Percentiles rank a stretch among this genome's conserved stretches.
Conservation (phyloP, 64 coral and sea anemone genomes). For the Actinia equina region DNA sequence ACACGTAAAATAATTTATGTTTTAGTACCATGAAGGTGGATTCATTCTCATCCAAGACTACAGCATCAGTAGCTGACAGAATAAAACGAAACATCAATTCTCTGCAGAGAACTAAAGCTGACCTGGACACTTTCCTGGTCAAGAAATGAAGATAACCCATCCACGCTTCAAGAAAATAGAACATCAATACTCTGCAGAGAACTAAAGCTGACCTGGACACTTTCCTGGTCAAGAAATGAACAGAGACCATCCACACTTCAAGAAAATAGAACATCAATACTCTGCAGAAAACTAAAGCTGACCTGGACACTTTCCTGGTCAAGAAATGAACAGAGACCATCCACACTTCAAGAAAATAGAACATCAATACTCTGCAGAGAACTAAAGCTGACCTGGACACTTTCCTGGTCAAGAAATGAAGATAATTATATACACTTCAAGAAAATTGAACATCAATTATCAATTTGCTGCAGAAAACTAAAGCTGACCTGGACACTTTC, state of each 20-base stretch:
- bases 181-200: constrained; percentile 85
- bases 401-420: constrained; percentile 53
- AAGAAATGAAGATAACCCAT: background rate
- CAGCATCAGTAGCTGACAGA: constrained; percentile 71
- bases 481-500: constrained; percentile 33
- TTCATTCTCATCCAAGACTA: constrained; percentile 73
- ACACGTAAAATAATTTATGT: background rate
- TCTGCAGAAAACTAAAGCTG: constrained; percentile 72
- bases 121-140: constrained; percentile 70
- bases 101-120: constrained; percentile 74
- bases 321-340: background rate
- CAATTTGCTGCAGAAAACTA: constrained; percentile 53
- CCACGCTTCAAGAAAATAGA: background rate
- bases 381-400: constrained; percentile 74
- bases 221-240: constrained; percentile 53
- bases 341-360: background rate
- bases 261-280: constrained; percentile 64
- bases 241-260: background rate
- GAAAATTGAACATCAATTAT: constrained; percentile 60
- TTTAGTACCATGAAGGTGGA: constrained; percentile 69
- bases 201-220: constrained; percentile 74
- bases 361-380: constrained; percentile 85
- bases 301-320: constrained; percentile 45
- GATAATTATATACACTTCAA: too few species aligned
- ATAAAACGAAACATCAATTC: constrained; percentile 89